A percentile compares a stretch with the other conserved stretches of the same genome.
Conservation (phyloP, 2,888 invertebrate species). For the Mesodorylaimus sp. region DNA sequence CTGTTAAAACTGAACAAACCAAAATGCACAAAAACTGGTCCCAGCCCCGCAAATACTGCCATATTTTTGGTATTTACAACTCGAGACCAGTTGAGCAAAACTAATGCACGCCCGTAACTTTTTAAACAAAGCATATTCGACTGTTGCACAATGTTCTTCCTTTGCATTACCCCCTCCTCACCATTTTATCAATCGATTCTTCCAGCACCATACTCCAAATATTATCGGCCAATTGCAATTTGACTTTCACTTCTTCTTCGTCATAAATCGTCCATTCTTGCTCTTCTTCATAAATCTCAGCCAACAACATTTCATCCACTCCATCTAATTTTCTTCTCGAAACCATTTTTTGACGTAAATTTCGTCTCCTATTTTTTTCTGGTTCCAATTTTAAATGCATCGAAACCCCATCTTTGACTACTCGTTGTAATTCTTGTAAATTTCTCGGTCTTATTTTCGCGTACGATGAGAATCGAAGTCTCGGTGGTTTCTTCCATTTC, state of each 20-base stretch:
- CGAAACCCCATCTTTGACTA: neutral
- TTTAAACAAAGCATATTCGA: too few relatives aligned
- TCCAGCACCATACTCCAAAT: slow-evolving; percentile 3
- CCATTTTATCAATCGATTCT: too few relatives aligned
- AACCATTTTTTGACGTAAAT: neutral
- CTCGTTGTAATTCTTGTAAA: neutral
- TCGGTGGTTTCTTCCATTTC: neutral
- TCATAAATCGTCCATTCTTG: slow-evolving; percentile 6
- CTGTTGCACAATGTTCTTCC: too few relatives aligned
- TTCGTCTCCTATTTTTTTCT: neutral
- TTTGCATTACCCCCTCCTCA: too few relatives aligned
- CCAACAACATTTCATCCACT: slow-evolving; percentile 3
- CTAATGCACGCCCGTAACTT: too few relatives aligned
- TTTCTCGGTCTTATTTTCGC: neutral
- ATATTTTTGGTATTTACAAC: too few relatives aligned
- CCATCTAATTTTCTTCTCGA: slow-evolving; percentile 3
- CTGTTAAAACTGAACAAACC: too few relatives aligned
- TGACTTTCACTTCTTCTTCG: neutral
- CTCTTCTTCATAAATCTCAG: slow-evolving; percentile 8
- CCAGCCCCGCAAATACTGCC: too few relatives aligned
- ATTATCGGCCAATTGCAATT: slow-evolving; percentile 1
- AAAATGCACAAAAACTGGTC: too few relatives aligned
- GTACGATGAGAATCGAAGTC: neutral
- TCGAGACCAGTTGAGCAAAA: too few relatives aligned
- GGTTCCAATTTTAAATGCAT: neutral